These are phyloP conservation scores for Sabellastarte sp. DNA, from an alignment of 2,888 invertebrate species.

Conservation along the genomic window DNA sequence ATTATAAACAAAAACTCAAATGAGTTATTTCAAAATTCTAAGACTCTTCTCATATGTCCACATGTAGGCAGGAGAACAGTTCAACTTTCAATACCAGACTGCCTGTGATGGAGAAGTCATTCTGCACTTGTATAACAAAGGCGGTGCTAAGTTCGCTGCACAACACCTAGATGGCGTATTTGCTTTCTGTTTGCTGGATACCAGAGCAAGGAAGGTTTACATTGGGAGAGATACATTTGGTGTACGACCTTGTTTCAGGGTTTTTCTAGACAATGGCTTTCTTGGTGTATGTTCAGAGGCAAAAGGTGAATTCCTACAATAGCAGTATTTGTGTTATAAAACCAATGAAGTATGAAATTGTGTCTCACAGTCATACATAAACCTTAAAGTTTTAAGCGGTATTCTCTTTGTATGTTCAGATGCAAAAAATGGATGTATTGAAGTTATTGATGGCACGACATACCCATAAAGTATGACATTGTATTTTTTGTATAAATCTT, in stretches of 20 bases:
- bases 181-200: conserved; percentile 75
- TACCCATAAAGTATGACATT: too few species aligned
- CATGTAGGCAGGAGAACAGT: conserved; percentile 41
- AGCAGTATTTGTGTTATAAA: too few species aligned
- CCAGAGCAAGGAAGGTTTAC: conserved; percentile 68
- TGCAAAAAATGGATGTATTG: too few species aligned
- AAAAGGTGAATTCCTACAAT: conserved; percentile 54
- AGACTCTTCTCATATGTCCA: too few species aligned
- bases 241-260: conserved; percentile 73
- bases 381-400: too few species aligned
- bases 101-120: conserved; percentile 61
- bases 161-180: conserved; percentile 80
- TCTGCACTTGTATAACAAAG: conserved; percentile 71
- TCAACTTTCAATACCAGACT: conserved; percentile 51
- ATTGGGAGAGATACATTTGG: conserved; percentile 79
- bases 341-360: too few species aligned
- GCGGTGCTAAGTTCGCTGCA: conserved; percentile 69
- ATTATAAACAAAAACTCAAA: too few species aligned
- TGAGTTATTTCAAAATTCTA: too few species aligned
- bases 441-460: too few species aligned
- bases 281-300: conserved; percentile 58
- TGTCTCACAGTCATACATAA: too few species aligned
- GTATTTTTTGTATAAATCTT: too few species aligned
- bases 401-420: too few species aligned
- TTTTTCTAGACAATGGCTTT: conserved; percentile 50